Evolutionary conservation across 2,797 vertebrate species (phyloP).

Genomic region (Balearica regulorum): DNA sequence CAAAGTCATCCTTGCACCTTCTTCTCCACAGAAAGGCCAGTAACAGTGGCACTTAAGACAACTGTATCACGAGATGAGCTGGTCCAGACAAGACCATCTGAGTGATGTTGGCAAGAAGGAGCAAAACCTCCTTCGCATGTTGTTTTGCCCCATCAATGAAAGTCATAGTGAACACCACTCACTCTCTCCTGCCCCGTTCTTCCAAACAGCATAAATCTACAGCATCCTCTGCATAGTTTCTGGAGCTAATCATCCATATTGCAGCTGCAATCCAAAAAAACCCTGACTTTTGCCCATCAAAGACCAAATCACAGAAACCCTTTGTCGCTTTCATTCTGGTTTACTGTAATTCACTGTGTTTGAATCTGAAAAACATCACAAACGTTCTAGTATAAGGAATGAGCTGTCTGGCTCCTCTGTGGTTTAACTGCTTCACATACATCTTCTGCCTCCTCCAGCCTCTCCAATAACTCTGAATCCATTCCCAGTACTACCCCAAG

Average conservation of each 20-base stretch:
- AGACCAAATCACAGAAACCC: neutral
- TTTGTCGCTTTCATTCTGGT: neutral
- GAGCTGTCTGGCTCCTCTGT: slow-evolving; percentile 4
- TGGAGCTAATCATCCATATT: neutral
- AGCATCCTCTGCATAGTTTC: neutral
- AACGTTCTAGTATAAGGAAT: neutral
- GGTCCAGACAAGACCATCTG: neutral
- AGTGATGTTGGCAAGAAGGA: neutral
- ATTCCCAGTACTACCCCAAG: neutral
- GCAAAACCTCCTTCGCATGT: neutral
- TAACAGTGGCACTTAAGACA: neutral
- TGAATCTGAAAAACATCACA: neutral
- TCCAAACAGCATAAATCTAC: neutral
- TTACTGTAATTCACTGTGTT: neutral
- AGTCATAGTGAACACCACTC: neutral
- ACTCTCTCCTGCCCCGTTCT: neutral
- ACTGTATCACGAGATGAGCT: neutral
- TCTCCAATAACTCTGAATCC: neutral
- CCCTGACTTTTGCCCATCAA: neutral
- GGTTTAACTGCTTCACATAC: neutral
- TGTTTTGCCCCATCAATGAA: neutral
- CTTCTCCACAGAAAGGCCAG: neutral
- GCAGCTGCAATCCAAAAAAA: neutral
- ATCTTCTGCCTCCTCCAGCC: neutral
- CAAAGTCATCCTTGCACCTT: neutral